Evolutionary conservation across 2,888 invertebrate genomes (phyloP), one percentile per base, ranked within the genome.

Genomic region (Alentia gelatinosa): DNA sequence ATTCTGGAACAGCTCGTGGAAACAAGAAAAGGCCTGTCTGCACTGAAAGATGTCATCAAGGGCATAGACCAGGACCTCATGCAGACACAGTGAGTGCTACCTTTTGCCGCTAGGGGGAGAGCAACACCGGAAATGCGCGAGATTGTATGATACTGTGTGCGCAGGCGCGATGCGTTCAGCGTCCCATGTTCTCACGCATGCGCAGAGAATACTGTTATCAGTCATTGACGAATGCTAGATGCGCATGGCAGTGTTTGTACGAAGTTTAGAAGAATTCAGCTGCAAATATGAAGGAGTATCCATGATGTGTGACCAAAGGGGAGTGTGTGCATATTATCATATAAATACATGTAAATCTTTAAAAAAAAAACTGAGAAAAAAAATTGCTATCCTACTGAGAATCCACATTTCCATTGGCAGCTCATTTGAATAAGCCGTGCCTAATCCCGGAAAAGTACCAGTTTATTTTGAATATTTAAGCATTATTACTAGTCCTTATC

Each of bases 21-120:
- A 30, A 89, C 89, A 30, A 89, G 89, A 42, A 68, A 74, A 35
- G 89, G 89, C 9, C 42, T 89, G n/a, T 23, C 40, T 40, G 89
- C 89, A 39, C 63, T 89, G 35, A 19, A 33, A 26, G 40, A 74
- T 33, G 89, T 89, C 42, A 74, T 89, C 23, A 74, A 89, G 19
- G 74, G 75, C n/a, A 89, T 89, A 39, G 75, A 89, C 47, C n/a
- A 40, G 3, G 89, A 89, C 39, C 89, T 89, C 0, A 26, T 40
- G 30, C 26, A 89, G 37, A 89, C 89, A 26, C 89, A 89, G 89
- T 89, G 35, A 89, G 89, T 89, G 23, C 35, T 39, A 83, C 39
- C 33, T 47, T 47, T 30, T n/a, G 5, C n/a, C 12, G 26, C 37
- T 84, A 40, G 5, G 40, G 19, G 9, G 40, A 35, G 75, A 26